Conservation (phyloP, 2,113 vertebrate species). For the Romanogobio albipinnatus region DNA sequence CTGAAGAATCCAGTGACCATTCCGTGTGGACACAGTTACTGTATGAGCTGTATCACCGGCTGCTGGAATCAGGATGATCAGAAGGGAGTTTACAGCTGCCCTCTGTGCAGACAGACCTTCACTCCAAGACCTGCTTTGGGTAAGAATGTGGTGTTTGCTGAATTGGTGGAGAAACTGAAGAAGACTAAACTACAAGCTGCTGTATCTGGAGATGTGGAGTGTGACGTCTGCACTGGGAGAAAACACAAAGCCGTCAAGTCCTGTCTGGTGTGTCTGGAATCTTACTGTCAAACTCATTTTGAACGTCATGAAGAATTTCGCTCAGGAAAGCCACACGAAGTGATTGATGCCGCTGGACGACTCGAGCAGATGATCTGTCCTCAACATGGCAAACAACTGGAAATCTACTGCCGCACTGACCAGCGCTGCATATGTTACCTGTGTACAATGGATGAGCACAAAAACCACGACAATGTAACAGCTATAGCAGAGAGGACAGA, state of each 20-base stretch:
- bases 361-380: background rate
- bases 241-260: background rate
- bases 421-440: background rate
- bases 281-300: background rate
- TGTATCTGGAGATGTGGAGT: background rate
- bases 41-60: background rate
- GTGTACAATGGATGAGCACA: background rate
- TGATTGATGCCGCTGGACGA: background rate
- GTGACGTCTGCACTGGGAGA: background rate
- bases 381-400: background rate
- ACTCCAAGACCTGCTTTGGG: background rate
- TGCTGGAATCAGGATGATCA: background rate
- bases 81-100: background rate
- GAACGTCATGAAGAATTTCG: background rate
- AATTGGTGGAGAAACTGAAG: background rate
- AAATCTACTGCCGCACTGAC: conserved; percentile 4
- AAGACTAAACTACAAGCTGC: background rate
- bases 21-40: background rate
- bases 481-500: background rate
- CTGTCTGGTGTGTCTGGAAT: background rate
- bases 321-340: background rate
- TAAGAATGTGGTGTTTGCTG: background rate
- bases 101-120: background rate
- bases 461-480: background rate
- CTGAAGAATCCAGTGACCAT: conserved; percentile 8